Conservation (phyloP, 2,797 vertebrate genomes). For the Spinus olivaceus region DNA sequence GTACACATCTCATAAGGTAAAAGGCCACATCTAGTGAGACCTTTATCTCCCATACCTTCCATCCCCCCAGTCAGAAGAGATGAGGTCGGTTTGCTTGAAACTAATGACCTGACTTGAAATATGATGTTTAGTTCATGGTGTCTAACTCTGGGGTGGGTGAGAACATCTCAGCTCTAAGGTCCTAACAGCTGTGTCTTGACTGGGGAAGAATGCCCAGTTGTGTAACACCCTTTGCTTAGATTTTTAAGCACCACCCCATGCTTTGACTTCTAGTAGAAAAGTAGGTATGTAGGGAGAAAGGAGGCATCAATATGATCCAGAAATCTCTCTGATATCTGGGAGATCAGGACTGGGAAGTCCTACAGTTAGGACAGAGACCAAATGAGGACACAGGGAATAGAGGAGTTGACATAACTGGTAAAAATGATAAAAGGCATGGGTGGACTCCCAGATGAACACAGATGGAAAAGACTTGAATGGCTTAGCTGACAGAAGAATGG, state of each 20-base stretch:
- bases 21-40: neutral
- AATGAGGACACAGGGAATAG: neutral
- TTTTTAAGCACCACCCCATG: neutral
- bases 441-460: neutral
- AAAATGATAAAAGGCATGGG: neutral
- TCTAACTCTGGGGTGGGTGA: neutral
- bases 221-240: neutral
- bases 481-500: neutral
- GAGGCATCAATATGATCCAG: neutral
- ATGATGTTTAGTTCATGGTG: neutral
- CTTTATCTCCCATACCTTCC: neutral
- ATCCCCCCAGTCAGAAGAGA: neutral
- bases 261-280: neutral
- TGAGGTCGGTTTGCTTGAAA: neutral
- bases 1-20: neutral
- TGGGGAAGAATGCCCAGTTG: neutral
- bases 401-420: neutral
- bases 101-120: neutral
- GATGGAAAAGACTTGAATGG: neutral
- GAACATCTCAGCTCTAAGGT: neutral
- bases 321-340: neutral
- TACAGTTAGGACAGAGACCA: neutral
- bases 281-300: neutral
- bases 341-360: neutral
- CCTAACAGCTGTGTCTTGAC: neutral